These are phyloP conservation scores for Xyrauchen texanus DNA, from an alignment of 2,113 vertebrate genomes.

Conservation along the genomic window DNA sequence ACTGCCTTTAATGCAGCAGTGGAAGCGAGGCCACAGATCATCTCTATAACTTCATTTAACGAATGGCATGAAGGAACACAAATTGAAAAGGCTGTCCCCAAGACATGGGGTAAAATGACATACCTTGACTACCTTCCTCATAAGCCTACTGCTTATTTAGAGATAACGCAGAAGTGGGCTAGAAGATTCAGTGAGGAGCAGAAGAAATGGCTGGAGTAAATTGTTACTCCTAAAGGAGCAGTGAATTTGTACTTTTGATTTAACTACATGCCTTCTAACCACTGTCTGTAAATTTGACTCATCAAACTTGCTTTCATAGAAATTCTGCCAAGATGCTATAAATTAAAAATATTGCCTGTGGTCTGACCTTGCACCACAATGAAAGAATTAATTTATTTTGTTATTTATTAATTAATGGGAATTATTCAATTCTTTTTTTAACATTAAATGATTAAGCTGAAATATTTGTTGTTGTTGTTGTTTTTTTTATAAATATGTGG, in stretches of 20 bases:
- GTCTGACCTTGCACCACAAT: neutral
- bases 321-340: neutral
- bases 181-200: conserved; percentile 84
- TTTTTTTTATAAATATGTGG: too few species aligned
- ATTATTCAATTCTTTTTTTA: neutral
- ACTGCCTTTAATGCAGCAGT: conserved; percentile 84
- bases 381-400: neutral
- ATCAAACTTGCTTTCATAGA: neutral
- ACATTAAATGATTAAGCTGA: too few species aligned
- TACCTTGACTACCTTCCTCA: conserved; percentile 94
- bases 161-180: conserved; percentile 93
- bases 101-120: conserved; percentile 72
- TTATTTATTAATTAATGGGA: neutral
- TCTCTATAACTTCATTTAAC: conserved; percentile 96
- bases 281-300: neutral
- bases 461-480: too few species aligned
- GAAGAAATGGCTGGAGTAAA: conserved; percentile 78
- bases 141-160: conserved; percentile 87
- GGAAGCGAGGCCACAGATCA: conserved; percentile 80
- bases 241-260: neutral
- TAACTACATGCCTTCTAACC: neutral
- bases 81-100: conserved; percentile 93
- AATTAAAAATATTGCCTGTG: neutral
- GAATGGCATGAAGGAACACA: conserved; percentile 99
- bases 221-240: neutral